Base-by-base conservation (phyloP, 2,113 vertebrate genomes). In the Podiceps cristatus region DNA sequence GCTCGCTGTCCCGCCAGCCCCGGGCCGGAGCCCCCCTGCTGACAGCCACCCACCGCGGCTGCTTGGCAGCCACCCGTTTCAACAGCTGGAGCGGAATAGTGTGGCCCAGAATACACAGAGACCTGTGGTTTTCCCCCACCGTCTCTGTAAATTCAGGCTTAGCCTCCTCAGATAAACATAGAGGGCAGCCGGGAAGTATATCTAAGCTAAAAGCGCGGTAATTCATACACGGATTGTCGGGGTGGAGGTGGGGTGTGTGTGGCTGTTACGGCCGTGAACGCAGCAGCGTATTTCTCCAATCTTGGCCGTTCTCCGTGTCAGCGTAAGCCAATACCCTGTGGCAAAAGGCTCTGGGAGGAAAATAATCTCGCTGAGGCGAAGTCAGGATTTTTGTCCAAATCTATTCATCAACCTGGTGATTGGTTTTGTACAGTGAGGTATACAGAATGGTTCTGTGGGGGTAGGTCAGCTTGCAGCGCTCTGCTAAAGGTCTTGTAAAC, bases 241-340 rank as follows among this genome's bases (percentile, higher is more conserved):
- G 27, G 24, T 29, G 20, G 2, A 2, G 6, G 13, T 6, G 27
- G 7, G 5, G 23, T 4, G 28, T 5, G 6, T 4, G 55, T 17
- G 37, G 17, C 5, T 3, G 0, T 31, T 18, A 19, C 0, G 5
- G 68, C 4, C 0, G 6, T 3, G 23, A 76, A 47, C 0, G 2
- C 47, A 17, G 8, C 23, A 11, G 25, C 1, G 6, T 27, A 2
- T 37, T 62, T 62, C 25, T 31, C 59, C 33, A 11, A 19, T 3
- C 11, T 35, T 14, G 14, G 25, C 53, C 16, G 1, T 49, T 31
- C 25, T 35, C 13, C 1, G 10, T 7, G 2, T 42, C 1, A 1
- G 18, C 9, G 24, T 42, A 10, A 56, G 35, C 22, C 1, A 2
- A 9, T 52, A 5, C 17, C 31, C 29, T 17, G 35, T 7, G 66